Evolutionary conservation across 2,888 invertebrate genomes (phyloP), one percentile per base, ranked within the genome.

Genomic region (Synergus japonicus): DNA sequence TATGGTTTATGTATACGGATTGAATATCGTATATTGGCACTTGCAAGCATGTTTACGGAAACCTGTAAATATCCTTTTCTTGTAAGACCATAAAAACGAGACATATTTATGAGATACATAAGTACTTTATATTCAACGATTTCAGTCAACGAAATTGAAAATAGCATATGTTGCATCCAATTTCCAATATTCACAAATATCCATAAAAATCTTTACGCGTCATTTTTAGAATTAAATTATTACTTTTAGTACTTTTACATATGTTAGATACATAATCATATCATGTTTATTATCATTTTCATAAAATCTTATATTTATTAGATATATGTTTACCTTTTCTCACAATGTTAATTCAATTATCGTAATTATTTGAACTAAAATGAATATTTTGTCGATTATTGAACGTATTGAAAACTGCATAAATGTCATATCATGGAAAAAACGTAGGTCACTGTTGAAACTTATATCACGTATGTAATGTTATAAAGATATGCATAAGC

Each of bases 391-490:
- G n/a, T n/a, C 7, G n/a, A n/a, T 22, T 18, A n/a, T 22, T 66
- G n/a, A 0, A 43, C 43, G 41, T 12, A 66, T 29, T 29, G 2
- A 29, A 44, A 43, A 66, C 3, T 66, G 18, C 9, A 41, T 66
- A 43, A 43, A 66, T 18, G n/a, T n/a, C 5, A 43, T 43, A 18
- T 18, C 29, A 29, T 29, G 49, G 1, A n/a, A 49, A 49, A 49
- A 73, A 49, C 29, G 49, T 73, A 49, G 73, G 73, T 73, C 49
- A 54, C n/a, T 49, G 54, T 54, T 73, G 49, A 54, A 49, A 73
- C 73, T 29, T 73, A 29, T 4, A 54, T 22, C 49, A 73, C 73
- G 73, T 73, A 49, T 15, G 49, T 37, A 67, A 67, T 44, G 22
- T 44, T 67, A 44, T 67, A 12, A 37, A 49, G 15, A 73, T 73